phyloP scores from a whole-genome alignment of 2,797 vertebrate genomes.

The Falco naumanni region DNA sequence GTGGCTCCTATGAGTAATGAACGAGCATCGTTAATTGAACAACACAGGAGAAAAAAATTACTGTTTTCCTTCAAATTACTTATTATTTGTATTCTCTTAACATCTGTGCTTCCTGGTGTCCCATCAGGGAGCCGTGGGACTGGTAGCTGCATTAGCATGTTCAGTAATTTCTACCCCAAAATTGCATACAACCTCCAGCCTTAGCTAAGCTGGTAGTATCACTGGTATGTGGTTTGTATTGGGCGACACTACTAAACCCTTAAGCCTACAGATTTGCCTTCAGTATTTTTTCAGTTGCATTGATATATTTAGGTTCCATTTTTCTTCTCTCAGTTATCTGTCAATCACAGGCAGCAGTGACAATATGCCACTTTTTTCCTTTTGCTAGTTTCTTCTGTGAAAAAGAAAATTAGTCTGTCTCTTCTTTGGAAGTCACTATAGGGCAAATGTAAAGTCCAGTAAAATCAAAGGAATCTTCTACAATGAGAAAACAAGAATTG shows the following conservation, averaged over 20 bases:
- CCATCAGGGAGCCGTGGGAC: background rate
- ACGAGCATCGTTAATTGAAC: background rate
- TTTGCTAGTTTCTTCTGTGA: background rate
- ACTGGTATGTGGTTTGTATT: background rate
- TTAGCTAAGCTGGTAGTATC: background rate
- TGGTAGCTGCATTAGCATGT: background rate
- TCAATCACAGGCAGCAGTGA: background rate
- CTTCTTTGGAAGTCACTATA: background rate
- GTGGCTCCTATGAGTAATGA: background rate
- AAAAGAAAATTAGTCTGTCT: background rate
- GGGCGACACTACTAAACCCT: background rate
- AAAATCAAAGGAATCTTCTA: background rate
- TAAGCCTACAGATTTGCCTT: background rate
- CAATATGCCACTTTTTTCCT: background rate
- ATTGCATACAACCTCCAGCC: background rate
- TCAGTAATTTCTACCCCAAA: background rate
- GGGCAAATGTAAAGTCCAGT: background rate
- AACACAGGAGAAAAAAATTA: background rate
- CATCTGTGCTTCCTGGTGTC: background rate
- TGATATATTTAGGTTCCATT: background rate
- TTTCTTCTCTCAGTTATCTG: conserved; percentile 16
- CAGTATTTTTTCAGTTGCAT: conserved; percentile 1
- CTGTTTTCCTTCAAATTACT: background rate
- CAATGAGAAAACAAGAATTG: background rate
- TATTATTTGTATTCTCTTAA: background rate